A percentile compares a stretch with the other conserved stretches of the same genome.
Conservation (phyloP, 2,888 invertebrate genomes). For the Bugulina stolonifera region DNA sequence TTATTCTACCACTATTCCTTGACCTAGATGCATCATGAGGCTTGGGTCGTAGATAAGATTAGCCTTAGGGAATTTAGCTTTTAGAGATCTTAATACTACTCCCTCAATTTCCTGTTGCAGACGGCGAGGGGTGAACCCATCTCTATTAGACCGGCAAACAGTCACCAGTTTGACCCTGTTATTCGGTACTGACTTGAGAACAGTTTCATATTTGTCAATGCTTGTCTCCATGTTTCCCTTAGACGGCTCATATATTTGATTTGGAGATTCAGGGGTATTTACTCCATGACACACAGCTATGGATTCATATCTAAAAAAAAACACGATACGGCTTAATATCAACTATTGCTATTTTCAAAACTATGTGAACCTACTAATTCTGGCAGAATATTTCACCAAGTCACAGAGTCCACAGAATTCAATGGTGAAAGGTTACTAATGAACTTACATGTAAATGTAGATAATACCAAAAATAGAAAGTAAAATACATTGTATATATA, state of each 20-base stretch:
- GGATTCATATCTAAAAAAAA: neutral
- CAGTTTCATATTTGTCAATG: neutral
- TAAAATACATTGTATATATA: too few relatives aligned
- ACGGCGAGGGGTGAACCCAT: constrained; percentile 10
- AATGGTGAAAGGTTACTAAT: too few relatives aligned
- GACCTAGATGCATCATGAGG: constrained; percentile 8
- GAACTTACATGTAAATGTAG: too few relatives aligned
- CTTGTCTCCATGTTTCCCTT: neutral
- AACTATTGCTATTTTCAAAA: too few relatives aligned
- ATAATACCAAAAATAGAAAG: too few relatives aligned
- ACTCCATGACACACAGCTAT: constrained; percentile 17
- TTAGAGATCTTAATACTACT: neutral
- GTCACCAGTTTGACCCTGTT: constrained; percentile 5
- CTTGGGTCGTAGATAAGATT: neutral
- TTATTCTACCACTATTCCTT: neutral
- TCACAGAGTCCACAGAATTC: too few relatives aligned
- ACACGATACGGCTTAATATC: too few relatives aligned
- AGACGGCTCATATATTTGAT: neutral
- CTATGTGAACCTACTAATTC: too few relatives aligned
- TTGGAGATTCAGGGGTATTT: neutral
- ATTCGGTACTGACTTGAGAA: neutral
- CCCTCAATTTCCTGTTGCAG: constrained; percentile 13
- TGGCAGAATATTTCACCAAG: too few relatives aligned
- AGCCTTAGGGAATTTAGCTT: neutral
- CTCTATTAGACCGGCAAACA: constrained; percentile 11